Evolutionary conservation across 37 sponge, comb jelly and placozoan genomes (phyloP), one percentile per base, ranked within the genome.

Genomic region (Petrosia ficiformis): DNA sequence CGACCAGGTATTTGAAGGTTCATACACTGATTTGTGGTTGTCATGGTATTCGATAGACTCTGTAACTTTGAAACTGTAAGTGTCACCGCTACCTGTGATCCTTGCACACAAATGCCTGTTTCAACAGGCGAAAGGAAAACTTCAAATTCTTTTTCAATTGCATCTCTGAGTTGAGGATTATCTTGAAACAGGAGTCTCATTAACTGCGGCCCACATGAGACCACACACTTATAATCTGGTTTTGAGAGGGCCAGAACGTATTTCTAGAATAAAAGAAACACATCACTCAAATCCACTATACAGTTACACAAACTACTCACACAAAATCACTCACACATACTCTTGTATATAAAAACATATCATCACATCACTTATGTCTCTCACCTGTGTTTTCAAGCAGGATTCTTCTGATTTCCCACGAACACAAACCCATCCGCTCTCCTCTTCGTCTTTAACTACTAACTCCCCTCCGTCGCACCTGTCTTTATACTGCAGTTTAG

Each of bases 191-290:
- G 71, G 22, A 35, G 1, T 2, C 34, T 2, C 25, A 35, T 59
- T 2, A 54, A 79, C 14, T 56, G 39, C 3, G 21, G 39, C 25
- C 70, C 38, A 21, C 57, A 40, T 2, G 8, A 1, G 24, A 42
- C 65, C 58, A 37, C 75, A 38, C 10, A 19, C 5, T 31, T 37
- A 54, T 24, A 52, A 21, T 72, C 85, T 14, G 85, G 85, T 3
- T 14, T 25, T 39, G 68, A 85, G 79, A 72, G 28, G 4, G 85
- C 77, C 26, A 57, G 21, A 16, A 77, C 71, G 75, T 85, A 85
- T 3, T 64, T 43, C 85, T 85, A 56, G 37, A 63, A 57, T 36
- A 48, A 52, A 52, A 35, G 10, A 37, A 35, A 54, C 32, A 44
- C n/a, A n/a, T n/a, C n/a, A n/a, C n/a, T n/a, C n/a, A n/a, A n/a